Percentiles rank a stretch among this genome's conserved stretches.
phyloP scores from a whole-genome alignment of 2,888 invertebrate genomes.

The Keiferia lycopersicella region DNA sequence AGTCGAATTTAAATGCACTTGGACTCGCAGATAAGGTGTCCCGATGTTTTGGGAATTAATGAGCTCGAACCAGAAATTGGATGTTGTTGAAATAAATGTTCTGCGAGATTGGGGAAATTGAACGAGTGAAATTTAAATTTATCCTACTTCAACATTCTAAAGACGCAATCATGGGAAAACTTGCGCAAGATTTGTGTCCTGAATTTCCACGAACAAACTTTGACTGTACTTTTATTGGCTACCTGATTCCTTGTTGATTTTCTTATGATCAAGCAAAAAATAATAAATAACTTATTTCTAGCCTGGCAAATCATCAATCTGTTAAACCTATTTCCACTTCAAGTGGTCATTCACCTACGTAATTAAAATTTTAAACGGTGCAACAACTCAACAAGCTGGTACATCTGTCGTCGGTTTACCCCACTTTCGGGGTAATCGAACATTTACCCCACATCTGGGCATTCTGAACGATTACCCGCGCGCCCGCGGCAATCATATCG shows the following conservation, averaged over 20 bases:
- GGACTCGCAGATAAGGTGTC: constrained; percentile 60
- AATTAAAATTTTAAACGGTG: constrained; percentile 15
- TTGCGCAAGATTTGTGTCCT: neutral
- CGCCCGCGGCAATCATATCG: constrained; percentile 65
- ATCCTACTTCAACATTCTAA: neutral
- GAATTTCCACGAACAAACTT: neutral
- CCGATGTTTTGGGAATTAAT: constrained; percentile 46
- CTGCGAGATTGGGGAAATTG: constrained; percentile 18
- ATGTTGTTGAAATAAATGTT: constrained; percentile 22
- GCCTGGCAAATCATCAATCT: neutral
- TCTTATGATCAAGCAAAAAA: neutral
- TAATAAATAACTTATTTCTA: neutral
- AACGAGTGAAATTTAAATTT: constrained; percentile 14
- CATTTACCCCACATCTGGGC: constrained; percentile 28
- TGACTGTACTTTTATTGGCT: neutral
- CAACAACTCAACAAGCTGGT: constrained; percentile 18
- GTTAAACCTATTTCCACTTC: neutral
- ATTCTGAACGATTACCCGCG: constrained; percentile 39
- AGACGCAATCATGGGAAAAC: neutral
- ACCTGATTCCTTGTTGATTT: neutral
- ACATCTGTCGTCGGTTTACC: constrained; percentile 32
- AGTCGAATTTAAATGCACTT: constrained; percentile 69
- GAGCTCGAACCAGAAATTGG: constrained; percentile 27
- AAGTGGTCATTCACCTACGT: neutral
- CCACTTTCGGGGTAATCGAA: constrained; percentile 31